These are phyloP conservation scores for Strix aluco DNA, from an alignment of 2,113 vertebrate species.

Conservation along the genomic window DNA sequence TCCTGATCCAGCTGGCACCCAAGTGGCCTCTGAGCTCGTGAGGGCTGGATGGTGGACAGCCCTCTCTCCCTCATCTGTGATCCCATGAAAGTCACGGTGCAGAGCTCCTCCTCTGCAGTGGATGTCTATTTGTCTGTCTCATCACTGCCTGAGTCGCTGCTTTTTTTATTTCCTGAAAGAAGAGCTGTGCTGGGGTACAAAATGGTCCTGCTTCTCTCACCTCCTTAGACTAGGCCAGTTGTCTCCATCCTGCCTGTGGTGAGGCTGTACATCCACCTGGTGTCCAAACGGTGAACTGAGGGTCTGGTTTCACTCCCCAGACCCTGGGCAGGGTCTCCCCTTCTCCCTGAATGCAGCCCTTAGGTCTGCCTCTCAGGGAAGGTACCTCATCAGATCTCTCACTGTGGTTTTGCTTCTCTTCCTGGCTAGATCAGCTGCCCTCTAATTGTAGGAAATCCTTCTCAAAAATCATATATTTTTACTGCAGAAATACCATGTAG, in stretches of 20 bases:
- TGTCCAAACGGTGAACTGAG: not conserved
- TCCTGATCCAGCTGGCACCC: not conserved
- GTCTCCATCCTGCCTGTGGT: not conserved
- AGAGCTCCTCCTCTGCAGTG: not conserved
- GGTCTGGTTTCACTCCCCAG: not conserved
- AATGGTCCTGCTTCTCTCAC: not conserved
- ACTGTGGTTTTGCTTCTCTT: not conserved
- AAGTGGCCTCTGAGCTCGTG: not conserved
- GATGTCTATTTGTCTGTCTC: not conserved
- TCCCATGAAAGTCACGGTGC: not conserved
- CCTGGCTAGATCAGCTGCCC: not conserved
- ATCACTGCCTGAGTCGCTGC: fast-evolving
- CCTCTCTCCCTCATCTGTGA: not conserved
- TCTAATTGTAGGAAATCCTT: not conserved
- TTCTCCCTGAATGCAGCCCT: not conserved
- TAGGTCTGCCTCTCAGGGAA: fast-evolving
- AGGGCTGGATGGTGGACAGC: not conserved
- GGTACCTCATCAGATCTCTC: not conserved
- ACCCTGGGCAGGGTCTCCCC: not conserved
- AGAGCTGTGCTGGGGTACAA: not conserved
- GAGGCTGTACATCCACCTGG: slow-evolving; percentile 29
- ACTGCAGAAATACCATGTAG: not conserved
- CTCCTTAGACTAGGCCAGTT: fast-evolving
- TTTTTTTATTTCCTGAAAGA: not conserved
- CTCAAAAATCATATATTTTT: not conserved